These are phyloP conservation scores for Hypomecis punctinalis DNA, from an alignment of 2,888 invertebrate genomes.

Conservation along the genomic window DNA sequence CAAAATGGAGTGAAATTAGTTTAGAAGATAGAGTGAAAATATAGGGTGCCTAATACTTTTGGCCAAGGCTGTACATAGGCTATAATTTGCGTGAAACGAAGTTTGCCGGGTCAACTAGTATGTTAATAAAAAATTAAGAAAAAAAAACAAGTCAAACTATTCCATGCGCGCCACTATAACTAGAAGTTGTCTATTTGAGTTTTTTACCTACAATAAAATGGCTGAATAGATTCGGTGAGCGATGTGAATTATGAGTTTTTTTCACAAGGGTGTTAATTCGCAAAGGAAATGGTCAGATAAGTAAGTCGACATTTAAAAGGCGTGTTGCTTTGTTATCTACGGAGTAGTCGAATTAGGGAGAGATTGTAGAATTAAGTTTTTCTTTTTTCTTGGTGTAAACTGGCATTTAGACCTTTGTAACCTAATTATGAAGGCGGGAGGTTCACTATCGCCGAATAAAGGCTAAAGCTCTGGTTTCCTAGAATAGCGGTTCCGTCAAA, in stretches of 20 bases:
- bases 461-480: too few relatives aligned
- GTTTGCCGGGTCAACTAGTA: too few relatives aligned
- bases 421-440: too few relatives aligned
- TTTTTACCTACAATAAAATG: background rate
- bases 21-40: too few relatives aligned
- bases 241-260: constrained; percentile 4
- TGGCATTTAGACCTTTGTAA: background rate
- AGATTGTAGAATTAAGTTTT: background rate
- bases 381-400: background rate
- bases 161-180: constrained; percentile 1
- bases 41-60: too few relatives aligned
- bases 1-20: too few relatives aligned
- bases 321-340: constrained; percentile 39
- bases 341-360: constrained; percentile 31
- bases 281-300: constrained; percentile 43
- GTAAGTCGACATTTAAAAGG: constrained; percentile 42
- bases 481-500: too few relatives aligned
- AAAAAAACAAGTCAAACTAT: background rate
- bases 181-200: too few relatives aligned
- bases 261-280: constrained; percentile 45
- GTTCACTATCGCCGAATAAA: too few relatives aligned
- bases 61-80: too few relatives aligned
- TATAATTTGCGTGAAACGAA: too few relatives aligned
- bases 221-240: background rate
- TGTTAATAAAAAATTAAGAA: too few relatives aligned